Evolutionary conservation across 1,140 invertebrate genomes (phyloP).

Genomic region (Calliphora vicina): DNA sequence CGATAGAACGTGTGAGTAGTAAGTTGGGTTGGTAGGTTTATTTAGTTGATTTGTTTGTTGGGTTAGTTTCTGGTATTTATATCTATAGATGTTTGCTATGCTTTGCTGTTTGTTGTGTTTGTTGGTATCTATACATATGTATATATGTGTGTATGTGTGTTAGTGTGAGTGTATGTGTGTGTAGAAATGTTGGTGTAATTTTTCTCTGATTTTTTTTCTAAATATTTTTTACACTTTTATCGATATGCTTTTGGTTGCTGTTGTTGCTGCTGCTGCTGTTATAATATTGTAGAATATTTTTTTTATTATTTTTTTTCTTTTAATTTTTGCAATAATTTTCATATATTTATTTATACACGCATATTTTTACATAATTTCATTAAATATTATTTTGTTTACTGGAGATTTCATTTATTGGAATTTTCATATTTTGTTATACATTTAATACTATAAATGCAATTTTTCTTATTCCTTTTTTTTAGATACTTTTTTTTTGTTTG

Average conservation of each 20-base stretch:
- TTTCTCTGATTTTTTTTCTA: conserved; percentile 24
- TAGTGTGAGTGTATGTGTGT: conserved; percentile 34
- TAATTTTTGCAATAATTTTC: conserved; percentile 3
- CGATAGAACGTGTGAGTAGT: neutral
- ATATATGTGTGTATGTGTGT: conserved; percentile 39
- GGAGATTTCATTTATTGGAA: neutral
- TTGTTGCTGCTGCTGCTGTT: neutral
- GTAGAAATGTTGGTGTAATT: conserved; percentile 18
- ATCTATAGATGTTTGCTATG: neutral
- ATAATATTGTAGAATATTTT: conserved; percentile 12
- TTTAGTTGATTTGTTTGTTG: neutral
- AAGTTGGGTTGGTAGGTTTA: neutral
- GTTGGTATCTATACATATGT: conserved; percentile 10
- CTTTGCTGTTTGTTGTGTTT: neutral
- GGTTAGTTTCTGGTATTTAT: neutral
- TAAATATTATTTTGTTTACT: neutral
- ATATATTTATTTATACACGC: neutral
- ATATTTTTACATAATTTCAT: neutral
- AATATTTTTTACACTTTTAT: conserved; percentile 39
- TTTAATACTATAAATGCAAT: conserved; percentile 35
- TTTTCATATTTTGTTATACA: conserved; percentile 28
- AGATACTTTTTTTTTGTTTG: neutral
- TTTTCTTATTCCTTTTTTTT: neutral
- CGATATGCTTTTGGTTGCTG: conserved; percentile 45
- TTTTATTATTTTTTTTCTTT: neutral